phyloP scores from a whole-genome alignment of 2,113 vertebrate species.

The Tyto alba region DNA sequence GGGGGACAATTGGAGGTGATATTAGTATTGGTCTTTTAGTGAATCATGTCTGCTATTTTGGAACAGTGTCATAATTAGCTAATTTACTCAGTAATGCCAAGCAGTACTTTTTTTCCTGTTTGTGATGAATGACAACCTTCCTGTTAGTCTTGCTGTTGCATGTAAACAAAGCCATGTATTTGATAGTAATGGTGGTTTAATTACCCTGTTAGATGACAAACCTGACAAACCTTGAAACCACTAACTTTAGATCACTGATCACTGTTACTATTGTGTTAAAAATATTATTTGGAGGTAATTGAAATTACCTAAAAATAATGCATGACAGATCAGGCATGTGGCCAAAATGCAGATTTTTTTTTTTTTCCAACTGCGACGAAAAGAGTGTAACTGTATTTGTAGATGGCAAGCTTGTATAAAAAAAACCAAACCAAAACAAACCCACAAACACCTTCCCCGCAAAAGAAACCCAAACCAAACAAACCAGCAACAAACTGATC shows the following conservation, averaged over 20 bases:
- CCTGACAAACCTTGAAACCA: background rate
- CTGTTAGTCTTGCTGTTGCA: background rate
- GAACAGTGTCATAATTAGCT: background rate
- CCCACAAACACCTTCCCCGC: no score
- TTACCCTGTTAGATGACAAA: background rate
- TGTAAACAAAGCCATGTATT: background rate
- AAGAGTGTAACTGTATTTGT: background rate
- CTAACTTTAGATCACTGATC: background rate
- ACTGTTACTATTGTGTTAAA: background rate
- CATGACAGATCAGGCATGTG: background rate
- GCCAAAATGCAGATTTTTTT: background rate
- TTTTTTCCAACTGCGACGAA: background rate
- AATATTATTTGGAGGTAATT: background rate
- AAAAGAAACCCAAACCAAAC: background rate
- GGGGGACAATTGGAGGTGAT: background rate
- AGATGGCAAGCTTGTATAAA: background rate
- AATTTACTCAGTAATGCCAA: background rate
- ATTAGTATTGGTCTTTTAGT: background rate
- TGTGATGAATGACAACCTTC: background rate
- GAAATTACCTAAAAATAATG: background rate
- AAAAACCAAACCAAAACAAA: background rate
- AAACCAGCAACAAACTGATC: background rate
- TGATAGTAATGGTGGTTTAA: background rate
- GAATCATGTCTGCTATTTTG: background rate
- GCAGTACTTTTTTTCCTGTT: background rate